Percentiles rank a stretch among this genome's conserved stretches.
Conservation (phyloP, 2,797 vertebrate species). For the Babyrousa celebensis region DNA sequence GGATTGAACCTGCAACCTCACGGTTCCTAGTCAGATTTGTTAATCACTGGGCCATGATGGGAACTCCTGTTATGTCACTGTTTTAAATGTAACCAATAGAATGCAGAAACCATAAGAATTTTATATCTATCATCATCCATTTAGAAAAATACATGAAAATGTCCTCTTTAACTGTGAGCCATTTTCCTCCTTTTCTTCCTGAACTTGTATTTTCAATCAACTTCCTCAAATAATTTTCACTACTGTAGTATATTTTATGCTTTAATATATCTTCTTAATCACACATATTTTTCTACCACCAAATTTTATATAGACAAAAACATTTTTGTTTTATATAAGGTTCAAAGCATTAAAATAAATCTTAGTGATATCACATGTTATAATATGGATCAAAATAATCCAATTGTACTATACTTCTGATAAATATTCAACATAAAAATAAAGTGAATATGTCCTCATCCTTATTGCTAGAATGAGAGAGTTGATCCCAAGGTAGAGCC, state of each 20-base stretch:
- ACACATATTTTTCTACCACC: not conserved
- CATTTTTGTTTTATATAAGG: not conserved
- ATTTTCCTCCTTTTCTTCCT: not conserved
- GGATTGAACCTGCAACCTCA: too few species aligned
- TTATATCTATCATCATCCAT: not conserved
- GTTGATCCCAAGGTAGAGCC: not conserved
- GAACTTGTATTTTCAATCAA: not conserved
- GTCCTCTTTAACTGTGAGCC: not conserved
- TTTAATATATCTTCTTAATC: not conserved
- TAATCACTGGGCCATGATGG: too few species aligned
- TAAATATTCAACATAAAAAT: not conserved
- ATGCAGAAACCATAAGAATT: not conserved
- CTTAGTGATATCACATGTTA: not conserved
- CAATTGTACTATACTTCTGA: not conserved
- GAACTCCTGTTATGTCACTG: not conserved
- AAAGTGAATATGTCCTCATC: not conserved
- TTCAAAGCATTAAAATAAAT: not conserved
- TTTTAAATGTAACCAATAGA: not conserved
- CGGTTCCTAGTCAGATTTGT: too few species aligned
- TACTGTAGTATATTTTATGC: not conserved
- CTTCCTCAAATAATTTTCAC: not conserved
- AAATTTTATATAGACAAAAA: not conserved
- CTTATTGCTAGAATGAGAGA: not conserved
- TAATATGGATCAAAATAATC: not conserved
- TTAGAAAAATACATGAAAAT: not conserved